Base-by-base conservation (phyloP, 2,113 vertebrate species). In the Plecotus auritus region DNA sequence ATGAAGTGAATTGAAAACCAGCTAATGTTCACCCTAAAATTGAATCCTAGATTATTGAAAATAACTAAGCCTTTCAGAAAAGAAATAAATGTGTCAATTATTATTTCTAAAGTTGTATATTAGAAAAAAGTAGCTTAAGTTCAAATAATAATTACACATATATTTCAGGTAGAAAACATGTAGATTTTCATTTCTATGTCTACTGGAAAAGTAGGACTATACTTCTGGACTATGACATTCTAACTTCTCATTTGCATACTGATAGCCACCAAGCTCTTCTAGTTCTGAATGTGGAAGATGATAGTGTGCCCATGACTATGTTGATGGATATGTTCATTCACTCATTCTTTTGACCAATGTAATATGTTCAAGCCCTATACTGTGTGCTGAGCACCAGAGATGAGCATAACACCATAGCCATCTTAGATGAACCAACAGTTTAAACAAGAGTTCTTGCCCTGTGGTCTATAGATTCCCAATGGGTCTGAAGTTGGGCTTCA, bases 31-130 rank as follows among this genome's bases (percentile, higher is more conserved):
- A 88, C 40, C 42, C 64, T 61, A 66, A 88, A 70, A 88, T 7
- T 37, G 28, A 94, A 93, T 23, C 51, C 13, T 76, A n/a, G n/a
- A 54, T 83, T 74, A 78, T 37, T 96, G 72, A 81, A 90, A 95
- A 74, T 51, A 84, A 32, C 18, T 40, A 74, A 5, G 18, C 22
- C 88, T 70, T 70, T 59, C 76, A 88, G 73, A 81, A 90, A 90
- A 87, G 17, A 91, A 45, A 91, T 70, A 54, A 32, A 73, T 20
- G 5, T 40, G 30, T 86, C 28, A 59, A 1, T 51, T 37, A 40
- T 45, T 51, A 54, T 72, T 76, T 91, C 84, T 14, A 35, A 85
- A 77, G 32, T 64, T 70, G 20, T 37, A 56, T 26, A 72, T 61
- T 72, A 89, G 26, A 47, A 42, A 67, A 81, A 87, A 51, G 17